Conservation (phyloP, 1,140 invertebrate species). For the Papilio polyxenes region DNA sequence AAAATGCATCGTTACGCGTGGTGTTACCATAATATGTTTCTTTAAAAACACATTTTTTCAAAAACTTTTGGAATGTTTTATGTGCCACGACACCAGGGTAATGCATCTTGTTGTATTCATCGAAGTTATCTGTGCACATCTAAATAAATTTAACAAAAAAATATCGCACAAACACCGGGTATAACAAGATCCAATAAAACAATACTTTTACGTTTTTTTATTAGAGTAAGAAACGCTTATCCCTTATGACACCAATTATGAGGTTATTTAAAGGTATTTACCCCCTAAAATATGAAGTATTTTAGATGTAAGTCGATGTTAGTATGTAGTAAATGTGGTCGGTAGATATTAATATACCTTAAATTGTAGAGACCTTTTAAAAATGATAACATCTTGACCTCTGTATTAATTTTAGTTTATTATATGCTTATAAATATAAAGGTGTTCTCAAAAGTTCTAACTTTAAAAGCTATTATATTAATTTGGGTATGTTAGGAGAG, state of each 20-base stretch:
- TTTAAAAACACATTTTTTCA: constrained; percentile 41
- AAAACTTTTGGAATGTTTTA: constrained; percentile 68
- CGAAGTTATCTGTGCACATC: constrained; percentile 53
- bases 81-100: constrained; percentile 70
- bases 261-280: constrained; percentile 54
- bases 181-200: constrained; percentile 26
- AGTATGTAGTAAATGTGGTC: constrained; percentile 71
- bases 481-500: neutral
- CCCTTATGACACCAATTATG: constrained; percentile 69
- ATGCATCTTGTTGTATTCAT: constrained; percentile 51
- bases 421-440: neutral
- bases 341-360: constrained; percentile 54
- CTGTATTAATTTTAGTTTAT: neutral
- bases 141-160: constrained; percentile 43
- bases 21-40: neutral
- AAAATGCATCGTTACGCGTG: neutral
- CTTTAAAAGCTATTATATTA: neutral
- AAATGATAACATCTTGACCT: constrained; percentile 30
- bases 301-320: constrained; percentile 71
- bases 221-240: constrained; percentile 60
- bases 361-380: constrained; percentile 43
- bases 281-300: constrained; percentile 52
- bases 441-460: neutral
- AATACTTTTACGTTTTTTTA: constrained; percentile 50
- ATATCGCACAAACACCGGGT: constrained; percentile 57